Conservation (phyloP, 2,888 invertebrate species). For the Drosophila mettleri region DNA sequence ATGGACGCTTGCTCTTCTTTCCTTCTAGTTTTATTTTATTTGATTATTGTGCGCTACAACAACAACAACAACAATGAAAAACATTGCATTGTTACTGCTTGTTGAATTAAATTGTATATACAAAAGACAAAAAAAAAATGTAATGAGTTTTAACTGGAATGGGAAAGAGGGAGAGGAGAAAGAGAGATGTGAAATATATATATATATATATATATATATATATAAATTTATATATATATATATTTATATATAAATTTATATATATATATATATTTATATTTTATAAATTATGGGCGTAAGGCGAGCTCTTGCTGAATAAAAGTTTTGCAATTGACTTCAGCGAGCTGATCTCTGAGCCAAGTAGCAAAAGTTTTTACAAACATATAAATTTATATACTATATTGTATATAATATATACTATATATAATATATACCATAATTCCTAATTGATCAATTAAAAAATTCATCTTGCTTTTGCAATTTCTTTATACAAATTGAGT, state of each 20-base stretch:
- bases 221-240: too few species aligned
- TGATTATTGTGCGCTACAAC: slow-evolving; percentile 14
- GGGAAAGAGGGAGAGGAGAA: too few species aligned
- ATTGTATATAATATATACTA: background rate
- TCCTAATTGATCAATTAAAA: background rate
- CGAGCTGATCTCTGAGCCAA: background rate
- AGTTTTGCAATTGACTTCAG: background rate
- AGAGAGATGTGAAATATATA: background rate
- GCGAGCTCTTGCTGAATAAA: background rate
- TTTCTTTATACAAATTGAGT: too few species aligned
- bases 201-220: background rate
- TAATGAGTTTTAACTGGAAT: slow-evolving; percentile 14
- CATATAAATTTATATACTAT: too few species aligned
- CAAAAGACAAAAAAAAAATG: slow-evolving; percentile 31
- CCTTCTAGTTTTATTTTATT: background rate
- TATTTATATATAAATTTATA: background rate
- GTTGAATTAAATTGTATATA: slow-evolving; percentile 67
- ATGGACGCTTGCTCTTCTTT: slow-evolving; percentile 33
- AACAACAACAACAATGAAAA: slow-evolving; percentile 38
- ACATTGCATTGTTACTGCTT: slow-evolving; percentile 33
- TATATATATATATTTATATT: background rate
- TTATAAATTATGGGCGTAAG: background rate
- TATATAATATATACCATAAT: background rate
- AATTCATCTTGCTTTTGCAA: background rate
- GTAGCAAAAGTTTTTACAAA: too few species aligned